Percentiles rank a stretch among this genome's conserved stretches.
These are phyloP conservation scores for Parnassius apollo DNA, from an alignment of 2,888 invertebrate species.

Conservation along the genomic window DNA sequence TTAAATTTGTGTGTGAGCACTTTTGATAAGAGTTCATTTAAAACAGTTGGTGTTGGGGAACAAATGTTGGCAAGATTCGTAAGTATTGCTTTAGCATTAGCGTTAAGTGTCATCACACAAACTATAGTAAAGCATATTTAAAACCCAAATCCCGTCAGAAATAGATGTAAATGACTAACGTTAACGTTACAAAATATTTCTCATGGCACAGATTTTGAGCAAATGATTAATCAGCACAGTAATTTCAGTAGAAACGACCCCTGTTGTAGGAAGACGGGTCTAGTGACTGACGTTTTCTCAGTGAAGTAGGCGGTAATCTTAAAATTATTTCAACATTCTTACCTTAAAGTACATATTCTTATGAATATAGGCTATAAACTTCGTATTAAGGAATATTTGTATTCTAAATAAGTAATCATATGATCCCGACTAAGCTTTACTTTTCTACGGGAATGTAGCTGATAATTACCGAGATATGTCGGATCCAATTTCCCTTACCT, in stretches of 20 bases:
- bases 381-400: slow-evolving; percentile 66
- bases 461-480: slow-evolving; percentile 51
- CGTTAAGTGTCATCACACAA: slow-evolving; percentile 42
- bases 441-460: slow-evolving; percentile 68
- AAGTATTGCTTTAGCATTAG: slow-evolving; percentile 65
- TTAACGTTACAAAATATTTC: not conserved
- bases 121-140: slow-evolving; percentile 34
- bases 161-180: slow-evolving; percentile 6
- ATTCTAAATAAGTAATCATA: slow-evolving; percentile 59
- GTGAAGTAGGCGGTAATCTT: slow-evolving; percentile 44
- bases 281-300: slow-evolving; percentile 33
- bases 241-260: not conserved
- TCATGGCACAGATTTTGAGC: slow-evolving; percentile 28
- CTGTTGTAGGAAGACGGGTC: slow-evolving; percentile 11
- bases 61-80: slow-evolving; percentile 63
- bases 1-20: slow-evolving; percentile 56
- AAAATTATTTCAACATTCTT: slow-evolving; percentile 25
- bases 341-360: slow-evolving; percentile 68
- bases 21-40: slow-evolving; percentile 49
- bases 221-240: slow-evolving; percentile 4
- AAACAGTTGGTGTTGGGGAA: slow-evolving; percentile 77
- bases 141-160: slow-evolving; percentile 15
- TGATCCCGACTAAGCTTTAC: slow-evolving; percentile 72
- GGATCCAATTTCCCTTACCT: slow-evolving; percentile 40
- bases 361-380: slow-evolving; percentile 76